phyloP scores from a whole-genome alignment of 2,113 vertebrate genomes.

The Serilophus lunatus region DNA sequence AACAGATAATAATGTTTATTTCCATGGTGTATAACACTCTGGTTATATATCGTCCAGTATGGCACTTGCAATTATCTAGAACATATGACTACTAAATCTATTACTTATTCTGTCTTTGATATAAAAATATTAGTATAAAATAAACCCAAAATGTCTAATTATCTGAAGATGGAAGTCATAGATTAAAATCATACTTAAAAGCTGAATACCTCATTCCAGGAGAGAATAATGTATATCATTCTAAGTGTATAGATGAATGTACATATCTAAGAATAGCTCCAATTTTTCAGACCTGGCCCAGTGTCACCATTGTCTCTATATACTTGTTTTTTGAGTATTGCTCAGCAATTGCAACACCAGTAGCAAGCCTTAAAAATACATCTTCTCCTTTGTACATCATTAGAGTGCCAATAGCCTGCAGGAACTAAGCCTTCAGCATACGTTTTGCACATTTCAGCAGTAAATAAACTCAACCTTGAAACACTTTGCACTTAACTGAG shows the following conservation, averaged over 20 bases:
- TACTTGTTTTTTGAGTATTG: not conserved
- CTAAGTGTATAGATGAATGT: not conserved
- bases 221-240: not conserved
- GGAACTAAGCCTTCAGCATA: not conserved
- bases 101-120: not conserved
- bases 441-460: not conserved
- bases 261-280: not conserved
- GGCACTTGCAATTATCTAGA: not conserved
- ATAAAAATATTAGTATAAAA: not conserved
- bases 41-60: not conserved
- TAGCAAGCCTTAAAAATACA: not conserved
- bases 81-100: not conserved
- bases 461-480: not conserved
- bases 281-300: not conserved
- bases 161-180: not conserved
- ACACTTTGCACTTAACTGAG: not conserved
- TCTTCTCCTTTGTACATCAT: not conserved
- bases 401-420: not conserved
- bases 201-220: not conserved
- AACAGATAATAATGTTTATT: not conserved
- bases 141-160: not conserved
- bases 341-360: not conserved
- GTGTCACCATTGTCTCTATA: not conserved
- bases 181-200: not conserved
- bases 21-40: not conserved